These are phyloP conservation scores for Procambarus virginalis DNA, from an alignment of 1,140 invertebrate species.

Conservation along the genomic window DNA sequence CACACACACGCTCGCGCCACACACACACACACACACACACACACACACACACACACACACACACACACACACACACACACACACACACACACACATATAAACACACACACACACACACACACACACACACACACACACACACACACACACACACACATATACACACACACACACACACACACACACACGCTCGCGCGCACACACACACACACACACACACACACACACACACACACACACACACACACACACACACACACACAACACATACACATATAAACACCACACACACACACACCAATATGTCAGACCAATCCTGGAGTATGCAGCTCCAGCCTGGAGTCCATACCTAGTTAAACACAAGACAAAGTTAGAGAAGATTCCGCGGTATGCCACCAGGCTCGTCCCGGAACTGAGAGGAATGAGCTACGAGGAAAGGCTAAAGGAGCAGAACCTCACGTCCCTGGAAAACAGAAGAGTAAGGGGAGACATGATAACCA, in stretches of 20 bases:
- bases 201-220: slow-evolving; percentile 36
- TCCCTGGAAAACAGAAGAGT: too few relatives aligned
- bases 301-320: too few relatives aligned
- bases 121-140: not conserved
- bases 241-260: slow-evolving; percentile 22
- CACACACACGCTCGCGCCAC: too few relatives aligned
- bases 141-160: not conserved
- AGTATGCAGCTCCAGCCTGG: too few relatives aligned
- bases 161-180: slow-evolving; percentile 28
- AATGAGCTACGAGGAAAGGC: too few relatives aligned
- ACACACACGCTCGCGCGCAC: slow-evolving; percentile 27
- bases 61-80: slow-evolving; percentile 37
- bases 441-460: too few relatives aligned
- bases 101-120: slow-evolving; percentile 28
- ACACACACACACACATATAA: slow-evolving; percentile 28
- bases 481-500: too few relatives aligned
- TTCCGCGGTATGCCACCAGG: too few relatives aligned
- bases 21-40: too few relatives aligned
- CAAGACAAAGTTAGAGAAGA: too few relatives aligned
- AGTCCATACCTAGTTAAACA: too few relatives aligned
- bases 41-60: not conserved
- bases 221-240: slow-evolving; percentile 27
- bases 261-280: not conserved
- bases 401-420: too few relatives aligned
- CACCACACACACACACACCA: not conserved